Evolutionary conservation across 2,797 vertebrate genomes (phyloP), one percentile per base, ranked within the genome.

Genomic region (Heterohyrax brucei): DNA sequence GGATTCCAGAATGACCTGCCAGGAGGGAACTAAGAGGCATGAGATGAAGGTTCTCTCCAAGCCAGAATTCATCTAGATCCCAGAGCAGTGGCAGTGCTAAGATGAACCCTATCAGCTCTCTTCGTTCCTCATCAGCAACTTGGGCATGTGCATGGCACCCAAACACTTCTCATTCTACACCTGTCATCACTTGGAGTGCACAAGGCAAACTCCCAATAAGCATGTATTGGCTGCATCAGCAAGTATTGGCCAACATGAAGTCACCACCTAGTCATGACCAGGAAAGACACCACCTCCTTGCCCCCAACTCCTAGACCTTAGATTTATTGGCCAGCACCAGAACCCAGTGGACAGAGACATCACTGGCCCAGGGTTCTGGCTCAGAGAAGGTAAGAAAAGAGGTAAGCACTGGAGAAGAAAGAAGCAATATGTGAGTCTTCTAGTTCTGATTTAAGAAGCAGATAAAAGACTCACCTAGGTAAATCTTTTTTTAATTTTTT

Each of bases 1-100:
- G 94, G 97, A 96, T 64, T 87, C 97, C 50, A 97, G 90, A 9
- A 97, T 95, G 0, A 98, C 97, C 10, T 97, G 85, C 48, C 96
- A 50, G 75, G 97, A 98, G 33, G 98, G 96, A 89, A 98, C 93
- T 0, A 70, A 98, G 28, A 96, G 96, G 56, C 98, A 96, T 8
- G 97, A 98, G 97, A 98, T 98, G 98, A 98, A 98, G 81, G 89
- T 98, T 89, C 86, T 98, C 21, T 96, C 98, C 14, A 98, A 97
- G 91, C 98, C 97, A n/a, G 98, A 98, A 94, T 98, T 97, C 87
- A 97, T 98, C 93, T 98, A 98, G 95, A 72, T 24, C 5, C 7
- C 2, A 10, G 56, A 46, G 3, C 30, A 28, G 9, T 7, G 6
- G 48, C 14, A 44, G 8, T 33, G 22, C 73, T 12, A 33, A 14